phyloP scores from a whole-genome alignment of 1,140 invertebrate genomes.

The Diachasma alloeum region DNA sequence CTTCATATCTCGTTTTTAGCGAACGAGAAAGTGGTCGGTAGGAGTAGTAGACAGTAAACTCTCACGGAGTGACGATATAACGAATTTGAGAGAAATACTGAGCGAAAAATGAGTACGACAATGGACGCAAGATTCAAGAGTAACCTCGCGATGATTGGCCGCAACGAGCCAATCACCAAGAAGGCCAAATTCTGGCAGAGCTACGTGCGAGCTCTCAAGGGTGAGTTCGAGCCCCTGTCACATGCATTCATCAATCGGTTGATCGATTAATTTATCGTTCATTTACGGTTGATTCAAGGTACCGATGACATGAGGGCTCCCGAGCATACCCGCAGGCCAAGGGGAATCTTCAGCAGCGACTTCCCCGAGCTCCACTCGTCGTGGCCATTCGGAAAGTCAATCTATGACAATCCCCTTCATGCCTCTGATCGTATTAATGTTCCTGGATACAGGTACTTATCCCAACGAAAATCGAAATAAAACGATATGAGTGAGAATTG shows the following conservation, averaged over 20 bases:
- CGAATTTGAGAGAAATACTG: conserved; percentile 46
- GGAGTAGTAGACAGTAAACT: conserved; percentile 16
- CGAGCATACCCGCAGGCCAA: conserved; percentile 75
- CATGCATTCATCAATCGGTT: not conserved
- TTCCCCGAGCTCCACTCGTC: conserved; percentile 71
- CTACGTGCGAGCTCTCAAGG: conserved; percentile 88
- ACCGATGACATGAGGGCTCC: conserved; percentile 89
- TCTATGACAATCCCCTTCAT: conserved; percentile 82
- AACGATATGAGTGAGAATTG: too few species aligned
- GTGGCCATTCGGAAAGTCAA: conserved; percentile 82
- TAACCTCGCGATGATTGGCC: conserved; percentile 91
- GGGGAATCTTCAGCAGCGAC: conserved; percentile 74
- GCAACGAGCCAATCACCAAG: conserved; percentile 88
- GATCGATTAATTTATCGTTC: not conserved
- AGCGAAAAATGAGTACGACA: conserved; percentile 61
- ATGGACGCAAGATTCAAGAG: conserved; percentile 86
- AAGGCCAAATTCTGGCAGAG: conserved; percentile 93
- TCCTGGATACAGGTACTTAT: conserved; percentile 78
- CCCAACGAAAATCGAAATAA: not conserved
- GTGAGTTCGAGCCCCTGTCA: conserved; percentile 55
- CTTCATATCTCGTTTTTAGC: conserved; percentile 66
- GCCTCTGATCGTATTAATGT: conserved; percentile 83
- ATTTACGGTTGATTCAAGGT: conserved; percentile 57
- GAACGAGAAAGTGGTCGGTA: conserved; percentile 70
- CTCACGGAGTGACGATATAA: not conserved